phyloP scores from a whole-genome alignment of 2,113 vertebrate species.

The Lonchura striata region DNA sequence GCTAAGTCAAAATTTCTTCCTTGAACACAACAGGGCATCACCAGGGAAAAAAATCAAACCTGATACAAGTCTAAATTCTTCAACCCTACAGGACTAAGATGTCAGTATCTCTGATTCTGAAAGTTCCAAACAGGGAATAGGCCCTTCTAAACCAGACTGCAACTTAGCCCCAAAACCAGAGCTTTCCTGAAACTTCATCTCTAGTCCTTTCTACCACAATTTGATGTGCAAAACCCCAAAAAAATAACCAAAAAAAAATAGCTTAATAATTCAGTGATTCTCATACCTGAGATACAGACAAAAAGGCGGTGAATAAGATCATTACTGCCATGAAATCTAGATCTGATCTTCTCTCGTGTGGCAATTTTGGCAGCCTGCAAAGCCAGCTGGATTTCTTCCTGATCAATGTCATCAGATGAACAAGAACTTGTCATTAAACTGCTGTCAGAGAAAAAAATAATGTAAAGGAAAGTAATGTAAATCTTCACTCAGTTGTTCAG shows the following conservation, averaged over 20 bases:
- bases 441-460: conserved; percentile 37
- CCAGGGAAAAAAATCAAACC: neutral
- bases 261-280: neutral
- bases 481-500: neutral
- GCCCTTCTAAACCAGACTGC: neutral
- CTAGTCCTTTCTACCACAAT: neutral
- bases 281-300: conserved; percentile 95
- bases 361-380: conserved; percentile 80
- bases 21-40: neutral
- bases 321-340: conserved; percentile 92
- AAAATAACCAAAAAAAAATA: neutral
- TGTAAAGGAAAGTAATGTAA: neutral
- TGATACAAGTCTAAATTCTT: neutral
- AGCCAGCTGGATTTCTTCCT: conserved; percentile 80
- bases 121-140: neutral
- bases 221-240: neutral
- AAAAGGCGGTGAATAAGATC: conserved; percentile 98
- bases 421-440: conserved; percentile 80
- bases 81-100: neutral
- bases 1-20: neutral
- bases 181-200: neutral
- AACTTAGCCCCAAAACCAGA: neutral
- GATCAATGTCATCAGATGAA: conserved; percentile 79
- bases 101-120: neutral
- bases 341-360: conserved; percentile 89